phyloP scores from a whole-genome alignment of 2,888 invertebrate genomes.

The Bhutanitis thaidina region DNA sequence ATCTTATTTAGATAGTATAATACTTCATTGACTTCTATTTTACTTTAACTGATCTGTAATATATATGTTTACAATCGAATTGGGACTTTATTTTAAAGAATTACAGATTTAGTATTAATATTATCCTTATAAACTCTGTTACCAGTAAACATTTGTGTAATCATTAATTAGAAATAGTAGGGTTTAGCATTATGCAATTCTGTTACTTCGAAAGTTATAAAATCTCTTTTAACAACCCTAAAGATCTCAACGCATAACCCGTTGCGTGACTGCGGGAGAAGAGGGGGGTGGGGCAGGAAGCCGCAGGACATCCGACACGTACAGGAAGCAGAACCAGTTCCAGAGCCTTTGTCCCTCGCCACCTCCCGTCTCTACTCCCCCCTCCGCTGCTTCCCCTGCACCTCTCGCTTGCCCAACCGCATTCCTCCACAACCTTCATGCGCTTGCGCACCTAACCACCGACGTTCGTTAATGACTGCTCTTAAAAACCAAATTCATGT shows the following conservation, averaged over 20 bases:
- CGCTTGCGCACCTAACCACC: constrained; percentile 56
- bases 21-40: too few species aligned
- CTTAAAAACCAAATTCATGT: constrained; percentile 2
- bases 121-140: too few species aligned
- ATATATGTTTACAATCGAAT: too few species aligned
- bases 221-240: constrained; percentile 42
- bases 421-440: constrained; percentile 67
- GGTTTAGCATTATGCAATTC: too few species aligned
- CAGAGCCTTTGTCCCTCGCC: constrained; percentile 72
- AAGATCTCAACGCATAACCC: constrained; percentile 38
- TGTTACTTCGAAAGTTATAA: not conserved
- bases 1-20: too few species aligned
- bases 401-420: constrained; percentile 55
- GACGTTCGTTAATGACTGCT: not conserved
- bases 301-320: constrained; percentile 81
- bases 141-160: too few species aligned
- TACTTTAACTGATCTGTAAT: too few species aligned
- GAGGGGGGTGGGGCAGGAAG: constrained; percentile 67
- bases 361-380: constrained; percentile 42
- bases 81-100: too few species aligned
- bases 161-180: too few species aligned
- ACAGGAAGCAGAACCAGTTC: constrained; percentile 79
- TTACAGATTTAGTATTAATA: too few species aligned
- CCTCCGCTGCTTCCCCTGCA: constrained; percentile 29
- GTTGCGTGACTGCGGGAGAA: constrained; percentile 38